Percentiles rank a stretch among this genome's conserved stretches.
Conservation (phyloP, 2,797 vertebrate genomes). For the Eulemur coronatus region DNA sequence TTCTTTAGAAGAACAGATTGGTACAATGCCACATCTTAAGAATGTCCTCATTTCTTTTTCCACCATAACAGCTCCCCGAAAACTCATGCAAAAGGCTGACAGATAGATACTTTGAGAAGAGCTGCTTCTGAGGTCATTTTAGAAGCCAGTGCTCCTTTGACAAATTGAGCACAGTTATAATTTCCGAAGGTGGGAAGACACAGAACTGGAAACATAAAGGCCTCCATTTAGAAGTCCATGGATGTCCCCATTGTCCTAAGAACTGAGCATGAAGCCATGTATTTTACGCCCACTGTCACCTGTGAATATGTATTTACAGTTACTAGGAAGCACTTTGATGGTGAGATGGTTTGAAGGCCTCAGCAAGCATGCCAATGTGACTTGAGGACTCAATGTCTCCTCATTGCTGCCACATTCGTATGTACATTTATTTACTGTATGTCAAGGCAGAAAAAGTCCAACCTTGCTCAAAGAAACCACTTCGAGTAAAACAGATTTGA, state of each 20-base stretch:
- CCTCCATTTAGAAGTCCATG: conserved; percentile 84
- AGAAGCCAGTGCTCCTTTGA: conserved; percentile 90
- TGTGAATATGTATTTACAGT: conserved; percentile 89
- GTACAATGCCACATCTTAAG: neutral
- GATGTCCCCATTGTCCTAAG: conserved; percentile 88
- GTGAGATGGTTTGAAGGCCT: conserved; percentile 85
- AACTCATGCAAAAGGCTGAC: conserved; percentile 73
- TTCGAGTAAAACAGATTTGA: conserved; percentile 76
- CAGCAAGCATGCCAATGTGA: conserved; percentile 85
- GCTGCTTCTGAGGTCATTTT: conserved; percentile 88
- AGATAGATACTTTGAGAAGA: conserved; percentile 88
- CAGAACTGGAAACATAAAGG: conserved; percentile 86
- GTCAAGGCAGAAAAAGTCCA: conserved; percentile 52
- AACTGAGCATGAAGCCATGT: conserved; percentile 82
- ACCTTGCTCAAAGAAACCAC: conserved; percentile 70
- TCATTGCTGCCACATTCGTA: conserved; percentile 79
- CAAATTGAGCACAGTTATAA: conserved; percentile 90
- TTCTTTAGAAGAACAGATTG: conserved; percentile 13
- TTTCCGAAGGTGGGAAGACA: conserved; percentile 85
- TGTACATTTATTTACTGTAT: conserved; percentile 85
- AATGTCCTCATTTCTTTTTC: neutral
- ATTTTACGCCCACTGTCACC: conserved; percentile 89
- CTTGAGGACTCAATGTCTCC: conserved; percentile 84
- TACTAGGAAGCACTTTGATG: conserved; percentile 87
- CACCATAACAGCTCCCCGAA: neutral